phyloP scores from a whole-genome alignment of 2,797 vertebrate species.

The Hydrolagus colliei region DNA sequence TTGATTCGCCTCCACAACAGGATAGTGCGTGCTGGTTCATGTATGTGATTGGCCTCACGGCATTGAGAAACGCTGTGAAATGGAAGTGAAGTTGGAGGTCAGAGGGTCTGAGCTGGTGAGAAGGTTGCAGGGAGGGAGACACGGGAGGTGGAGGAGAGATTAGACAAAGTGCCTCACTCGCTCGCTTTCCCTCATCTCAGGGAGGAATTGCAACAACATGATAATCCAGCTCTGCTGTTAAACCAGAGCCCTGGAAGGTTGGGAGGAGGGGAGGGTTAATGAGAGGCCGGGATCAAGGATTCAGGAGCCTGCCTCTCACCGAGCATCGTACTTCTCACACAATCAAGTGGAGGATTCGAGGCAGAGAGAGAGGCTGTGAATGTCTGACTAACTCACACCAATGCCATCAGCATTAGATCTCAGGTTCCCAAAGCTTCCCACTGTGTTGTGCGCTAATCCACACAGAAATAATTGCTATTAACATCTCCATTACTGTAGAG shows the following conservation, averaged over 20 bases:
- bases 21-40: too few relatives aligned
- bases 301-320: background rate
- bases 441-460: too few relatives aligned
- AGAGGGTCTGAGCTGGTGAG: background rate
- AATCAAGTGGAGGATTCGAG: too few relatives aligned
- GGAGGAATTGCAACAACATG: background rate
- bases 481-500: too few relatives aligned
- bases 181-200: background rate
- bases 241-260: background rate
- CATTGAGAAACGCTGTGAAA: too few relatives aligned
- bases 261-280: background rate
- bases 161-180: background rate
- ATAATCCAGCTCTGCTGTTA: background rate
- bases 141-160: background rate
- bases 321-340: too few relatives aligned
- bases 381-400: too few relatives aligned
- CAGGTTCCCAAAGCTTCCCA: too few relatives aligned
- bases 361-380: too few relatives aligned
- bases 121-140: background rate
- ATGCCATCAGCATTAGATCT: too few relatives aligned
- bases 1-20: too few relatives aligned
- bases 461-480: too few relatives aligned
- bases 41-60: constrained; percentile 34
- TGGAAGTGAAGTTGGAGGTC: background rate
- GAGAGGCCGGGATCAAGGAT: background rate